Evolutionary conservation across 64 coral and sea anemone genomes (phyloP).

Genomic region (Hydrozoanthus tunicans): DNA sequence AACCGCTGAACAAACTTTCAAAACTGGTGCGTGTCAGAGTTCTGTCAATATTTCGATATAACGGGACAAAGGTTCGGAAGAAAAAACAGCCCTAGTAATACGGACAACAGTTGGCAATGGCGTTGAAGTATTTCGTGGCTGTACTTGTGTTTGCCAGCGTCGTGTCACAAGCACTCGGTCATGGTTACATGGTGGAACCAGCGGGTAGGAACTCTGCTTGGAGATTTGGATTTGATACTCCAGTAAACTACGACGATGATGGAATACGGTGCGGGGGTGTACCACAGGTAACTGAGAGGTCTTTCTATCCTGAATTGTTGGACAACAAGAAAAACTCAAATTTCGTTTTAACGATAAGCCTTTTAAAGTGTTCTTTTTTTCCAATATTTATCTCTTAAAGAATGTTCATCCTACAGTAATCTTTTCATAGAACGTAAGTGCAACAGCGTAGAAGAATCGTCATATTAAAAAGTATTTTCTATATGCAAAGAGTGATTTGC

Average conservation of each 20-base stretch:
- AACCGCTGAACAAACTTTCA: slow-evolving; percentile 26
- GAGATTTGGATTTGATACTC: slow-evolving; percentile 50
- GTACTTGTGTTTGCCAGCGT: not conserved
- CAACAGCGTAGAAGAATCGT: not conserved
- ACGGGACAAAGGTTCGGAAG: not conserved
- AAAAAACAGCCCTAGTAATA: not conserved
- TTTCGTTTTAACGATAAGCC: not conserved
- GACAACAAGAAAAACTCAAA: not conserved
- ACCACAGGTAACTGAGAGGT: not conserved
- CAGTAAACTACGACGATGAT: slow-evolving; percentile 32
- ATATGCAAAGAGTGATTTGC: not conserved
- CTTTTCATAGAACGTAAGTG: not conserved
- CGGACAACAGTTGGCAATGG: not conserved
- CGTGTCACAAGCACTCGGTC: not conserved
- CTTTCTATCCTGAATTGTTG: no score
- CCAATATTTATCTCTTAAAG: not conserved
- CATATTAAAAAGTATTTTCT: not conserved
- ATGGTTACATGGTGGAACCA: slow-evolving; percentile 49
- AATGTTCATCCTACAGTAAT: not conserved
- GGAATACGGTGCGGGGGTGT: slow-evolving; percentile 28
- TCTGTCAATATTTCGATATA: not conserved
- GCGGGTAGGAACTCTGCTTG: slow-evolving; percentile 50
- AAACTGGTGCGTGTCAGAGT: not conserved
- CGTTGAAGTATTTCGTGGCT: slow-evolving; percentile 8
- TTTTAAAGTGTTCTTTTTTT: no score